phyloP scores from a whole-genome alignment of 2,797 vertebrate species.

The Sphenodon punctatus region DNA sequence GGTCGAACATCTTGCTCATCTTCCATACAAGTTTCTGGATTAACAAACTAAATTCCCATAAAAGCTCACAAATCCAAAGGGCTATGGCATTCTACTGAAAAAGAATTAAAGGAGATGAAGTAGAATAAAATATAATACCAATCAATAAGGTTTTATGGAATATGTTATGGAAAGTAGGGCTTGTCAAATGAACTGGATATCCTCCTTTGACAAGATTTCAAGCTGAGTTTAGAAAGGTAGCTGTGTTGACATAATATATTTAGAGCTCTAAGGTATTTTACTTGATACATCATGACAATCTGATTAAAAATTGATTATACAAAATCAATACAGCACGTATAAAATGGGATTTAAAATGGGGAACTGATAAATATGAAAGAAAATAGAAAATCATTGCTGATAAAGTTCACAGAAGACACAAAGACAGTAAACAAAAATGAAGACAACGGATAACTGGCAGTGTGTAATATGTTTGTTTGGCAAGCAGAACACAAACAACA shows the following conservation, averaged over 20 bases:
- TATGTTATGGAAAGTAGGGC: conserved; percentile 59
- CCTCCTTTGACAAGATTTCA: conserved; percentile 33
- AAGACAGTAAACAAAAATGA: not conserved
- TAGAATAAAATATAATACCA: conserved; percentile 10
- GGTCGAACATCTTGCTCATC: conserved; percentile 42
- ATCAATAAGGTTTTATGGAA: not conserved
- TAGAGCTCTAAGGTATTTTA: conserved; percentile 39
- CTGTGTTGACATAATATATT: conserved; percentile 47
- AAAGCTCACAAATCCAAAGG: not conserved
- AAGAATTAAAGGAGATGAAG: conserved; percentile 15
- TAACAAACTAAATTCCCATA: conserved; percentile 41
- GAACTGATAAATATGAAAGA: not conserved
- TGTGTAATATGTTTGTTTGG: not conserved
- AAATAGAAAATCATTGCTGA: conserved; percentile 24
- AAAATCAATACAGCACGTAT: not conserved
- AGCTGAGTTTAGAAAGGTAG: conserved; percentile 53
- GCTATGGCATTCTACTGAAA: conserved; percentile 35
- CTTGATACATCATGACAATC: conserved; percentile 25
- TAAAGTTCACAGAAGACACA: conserved; percentile 40
- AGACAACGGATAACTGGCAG: not conserved
- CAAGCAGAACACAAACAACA: not conserved
- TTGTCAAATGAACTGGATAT: conserved; percentile 41
- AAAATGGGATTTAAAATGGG: conserved; percentile 3
- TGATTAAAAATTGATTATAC: conserved; percentile 18
- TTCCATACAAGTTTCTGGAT: conserved; percentile 47